phyloP scores from a whole-genome alignment of 2,797 vertebrate genomes.

The Bradypodion pumilum region DNA sequence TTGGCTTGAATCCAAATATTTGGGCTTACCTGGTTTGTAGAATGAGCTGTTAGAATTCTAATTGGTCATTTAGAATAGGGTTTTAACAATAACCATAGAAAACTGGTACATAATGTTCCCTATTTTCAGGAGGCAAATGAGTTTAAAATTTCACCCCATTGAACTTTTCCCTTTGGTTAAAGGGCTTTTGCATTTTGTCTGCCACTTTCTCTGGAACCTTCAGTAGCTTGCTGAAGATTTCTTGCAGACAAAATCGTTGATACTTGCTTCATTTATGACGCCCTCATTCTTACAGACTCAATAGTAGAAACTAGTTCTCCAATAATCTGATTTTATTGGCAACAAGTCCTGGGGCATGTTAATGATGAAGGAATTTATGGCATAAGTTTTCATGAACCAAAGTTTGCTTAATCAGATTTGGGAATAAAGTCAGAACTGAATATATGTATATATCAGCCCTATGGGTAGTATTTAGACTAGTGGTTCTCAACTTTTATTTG shows the following conservation, averaged over 20 bases:
- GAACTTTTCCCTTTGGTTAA: background rate
- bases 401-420: no score
- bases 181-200: background rate
- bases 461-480: no score
- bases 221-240: background rate
- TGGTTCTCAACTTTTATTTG: no score
- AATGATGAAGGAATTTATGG: no score
- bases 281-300: background rate
- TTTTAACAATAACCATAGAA: background rate
- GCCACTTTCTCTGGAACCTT: background rate
- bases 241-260: background rate
- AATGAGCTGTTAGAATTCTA: background rate
- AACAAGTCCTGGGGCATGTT: background rate
- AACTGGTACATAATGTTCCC: background rate
- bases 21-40: background rate
- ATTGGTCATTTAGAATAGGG: background rate
- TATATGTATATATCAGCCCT: no score
- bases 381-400: no score
- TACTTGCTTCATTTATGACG: background rate
- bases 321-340: background rate
- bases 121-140: background rate
- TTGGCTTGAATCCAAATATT: constrained; percentile 12
- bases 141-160: background rate
- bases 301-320: background rate
- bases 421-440: no score